Evolutionary conservation across 2,888 invertebrate genomes (phyloP), one percentile per base, ranked within the genome.

Genomic region (Tethea ocularis): DNA sequence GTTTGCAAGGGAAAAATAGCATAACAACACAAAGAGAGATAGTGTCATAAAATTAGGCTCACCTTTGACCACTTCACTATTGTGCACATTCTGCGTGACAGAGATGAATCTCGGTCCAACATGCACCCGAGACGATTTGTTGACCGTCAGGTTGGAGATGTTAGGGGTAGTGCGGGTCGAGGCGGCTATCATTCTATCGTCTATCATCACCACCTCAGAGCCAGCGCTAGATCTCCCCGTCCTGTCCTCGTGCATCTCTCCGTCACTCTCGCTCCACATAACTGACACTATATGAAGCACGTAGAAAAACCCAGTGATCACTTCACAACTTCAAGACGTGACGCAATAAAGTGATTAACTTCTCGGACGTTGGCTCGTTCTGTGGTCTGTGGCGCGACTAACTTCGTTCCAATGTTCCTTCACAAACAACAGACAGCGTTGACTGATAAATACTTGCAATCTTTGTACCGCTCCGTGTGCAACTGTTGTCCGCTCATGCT

Each of bases 1-100:
- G n/a, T 17, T 10, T 10, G 17, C 20, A 8, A 8, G 20, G 46
- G 20, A 46, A 46, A 20, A 46, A n/a, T n/a, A n/a, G n/a, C n/a
- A n/a, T n/a, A n/a, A n/a, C n/a, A n/a, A n/a, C n/a, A n/a, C n/a
- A 0, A 20, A 46, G 8, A 46, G 3, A 41, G 17, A 10, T 10
- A 10, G 41, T 41, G 17, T 41, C 41, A 41, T 41, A 17, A 6
- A 20, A 20, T 20, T 46, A 20, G 20, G 10, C 86, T 88, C 72
- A 91, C 92, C 91, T 86, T 88, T 88, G 63, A 92, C 79, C 69
- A 89, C 84, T 68, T 90, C 89, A 15, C 81, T 83, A 74, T 84
- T 86, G 64, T 89, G 86, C 3, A 91, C 82, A 63, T 87, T 89
- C 62, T 90, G 88, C 4, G 87, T 90, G 57, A 91, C 85, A 13